phyloP scores from a whole-genome alignment of 1,140 invertebrate genomes.

The Drosophila setifemur region DNA sequence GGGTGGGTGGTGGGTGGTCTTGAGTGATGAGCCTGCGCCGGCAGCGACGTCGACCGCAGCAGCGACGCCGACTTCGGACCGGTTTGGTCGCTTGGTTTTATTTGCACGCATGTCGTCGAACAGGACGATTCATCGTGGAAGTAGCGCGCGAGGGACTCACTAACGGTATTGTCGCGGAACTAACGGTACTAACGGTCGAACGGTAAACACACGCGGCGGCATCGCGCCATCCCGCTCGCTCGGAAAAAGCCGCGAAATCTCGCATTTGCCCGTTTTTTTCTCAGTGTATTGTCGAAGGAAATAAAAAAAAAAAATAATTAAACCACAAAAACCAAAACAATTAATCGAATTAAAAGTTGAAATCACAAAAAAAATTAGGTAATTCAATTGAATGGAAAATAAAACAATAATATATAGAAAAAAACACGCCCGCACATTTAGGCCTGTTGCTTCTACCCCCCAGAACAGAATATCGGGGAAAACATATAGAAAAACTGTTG shows the following conservation, averaged over 20 bases:
- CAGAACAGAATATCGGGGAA: no score
- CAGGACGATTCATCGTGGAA: conserved; percentile 70
- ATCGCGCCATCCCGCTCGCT: conserved; percentile 16
- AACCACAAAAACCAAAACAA: no score
- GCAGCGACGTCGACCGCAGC: conserved; percentile 17
- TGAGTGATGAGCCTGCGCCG: no score
- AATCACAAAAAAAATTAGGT: no score
- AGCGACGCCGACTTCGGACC: conserved; percentile 13
- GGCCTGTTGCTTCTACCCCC: conserved; percentile 40
- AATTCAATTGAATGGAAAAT: no score
- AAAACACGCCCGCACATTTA: neutral
- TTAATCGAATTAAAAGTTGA: no score
- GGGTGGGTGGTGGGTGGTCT: no score
- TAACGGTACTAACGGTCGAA: conserved; percentile 19
- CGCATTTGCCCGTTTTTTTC: conserved; percentile 11
- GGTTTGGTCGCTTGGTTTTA: conserved; percentile 22
- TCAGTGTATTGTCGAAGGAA: neutral
- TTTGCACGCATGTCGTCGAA: conserved; percentile 76
- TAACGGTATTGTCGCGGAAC: conserved; percentile 35
- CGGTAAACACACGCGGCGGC: conserved; percentile 13
- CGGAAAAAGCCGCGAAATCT: neutral
- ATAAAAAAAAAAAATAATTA: neutral
- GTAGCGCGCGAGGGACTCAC: conserved; percentile 5
- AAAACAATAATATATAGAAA: neutral
- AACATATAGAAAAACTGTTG: neutral